Evolutionary conservation across 2,113 vertebrate genomes (phyloP), one percentile per base, ranked within the genome.

Genomic region (Ictalurus punctatus): DNA sequence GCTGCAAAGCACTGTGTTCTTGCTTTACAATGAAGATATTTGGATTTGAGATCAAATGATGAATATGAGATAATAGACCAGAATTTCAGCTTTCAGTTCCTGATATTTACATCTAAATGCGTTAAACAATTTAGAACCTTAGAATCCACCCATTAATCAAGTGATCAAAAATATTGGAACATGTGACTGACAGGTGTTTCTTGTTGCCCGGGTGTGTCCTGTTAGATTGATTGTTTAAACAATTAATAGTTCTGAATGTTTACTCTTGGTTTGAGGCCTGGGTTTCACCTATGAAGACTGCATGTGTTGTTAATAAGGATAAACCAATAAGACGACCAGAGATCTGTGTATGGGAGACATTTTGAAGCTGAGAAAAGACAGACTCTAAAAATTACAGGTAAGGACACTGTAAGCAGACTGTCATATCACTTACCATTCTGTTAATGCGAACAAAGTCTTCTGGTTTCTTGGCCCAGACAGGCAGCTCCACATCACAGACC

Each of bases 391-490:
- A 52, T 25, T n/a, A 81, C 76, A 79, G 6, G 48, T 7, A 16
- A 79, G 48, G 37, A 83, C 12, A 1, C 17, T 82, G 19, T 37
- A 34, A 80, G 3, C 37, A 8, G 21, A 52, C 13, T 58, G 19
- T 13, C 40, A 37, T 40, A 63, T 14, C 5, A 2, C 97, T 96
- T 94, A 99, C 98, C 98, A 99, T 99, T 88, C 98, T 96, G 95
- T 99, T 99, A 91, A 99, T 99, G 56, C 98, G 97, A 54, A 99
- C 98, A 17, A 99, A 99, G 93, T 99, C 98, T 93, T 99, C 98
- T 0, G 98, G 98, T 85, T 99, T 99, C 93, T 99, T 99, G 87
- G 98, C 98, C 98, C 98, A 99, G 0, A 94, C 95, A 0, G 98
- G 98, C 65, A 99, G 97, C 81, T 99, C 97, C 74, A 99, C 97